Base-by-base conservation (phyloP, 1,140 invertebrate species). In the Eumeta japonica region DNA sequence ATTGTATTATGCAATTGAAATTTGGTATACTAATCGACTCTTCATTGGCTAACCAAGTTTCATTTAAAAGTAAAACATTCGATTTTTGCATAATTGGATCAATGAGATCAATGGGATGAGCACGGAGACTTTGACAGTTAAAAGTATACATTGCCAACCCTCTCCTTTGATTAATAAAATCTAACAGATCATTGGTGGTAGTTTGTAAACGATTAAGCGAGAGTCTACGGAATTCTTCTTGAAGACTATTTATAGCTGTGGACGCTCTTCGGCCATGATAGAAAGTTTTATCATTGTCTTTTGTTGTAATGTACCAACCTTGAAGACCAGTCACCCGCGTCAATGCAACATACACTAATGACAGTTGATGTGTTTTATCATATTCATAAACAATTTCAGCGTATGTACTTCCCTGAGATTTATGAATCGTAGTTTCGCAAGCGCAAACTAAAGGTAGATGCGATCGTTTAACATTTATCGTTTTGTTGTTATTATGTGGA, bases 401-500 rank as follows among this genome's bases (percentile, higher is more conserved):
- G 33, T 16, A 35, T 37, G 31, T 45, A 56, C 24, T 48, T 52
- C 10, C 54, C 46, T 24, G 20, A n/a, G 20, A 24, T 24, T 24
- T 24, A n/a, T 24, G 20, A 43, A 59, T 57, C 7, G 54, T 59
- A 33, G 48, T 57, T 12, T 53, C 51, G 33, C 35, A 50, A 39
- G 44, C 52, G 10, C 41, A 45, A 29, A 47, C 28, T 28, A 52
- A 39, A 11, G 52, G 54, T 32, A 59, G 46, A 38, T 57, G 48
- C 14, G 42, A 49, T 18, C 52, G 32, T 46, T 50, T 50, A 3
- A 39, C 45, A 13, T 17, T 5, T 11, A 50, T 43, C 31, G 41
- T 55, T 46, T 55, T 58, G 33, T 50, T 48, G n/a, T 5, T 5
- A 7, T 7, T n/a, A 7, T 7, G 20, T 24, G 20, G 20, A 7